phyloP scores from a whole-genome alignment of 2,888 invertebrate genomes.

The Hydrotaea diabolus region DNA sequence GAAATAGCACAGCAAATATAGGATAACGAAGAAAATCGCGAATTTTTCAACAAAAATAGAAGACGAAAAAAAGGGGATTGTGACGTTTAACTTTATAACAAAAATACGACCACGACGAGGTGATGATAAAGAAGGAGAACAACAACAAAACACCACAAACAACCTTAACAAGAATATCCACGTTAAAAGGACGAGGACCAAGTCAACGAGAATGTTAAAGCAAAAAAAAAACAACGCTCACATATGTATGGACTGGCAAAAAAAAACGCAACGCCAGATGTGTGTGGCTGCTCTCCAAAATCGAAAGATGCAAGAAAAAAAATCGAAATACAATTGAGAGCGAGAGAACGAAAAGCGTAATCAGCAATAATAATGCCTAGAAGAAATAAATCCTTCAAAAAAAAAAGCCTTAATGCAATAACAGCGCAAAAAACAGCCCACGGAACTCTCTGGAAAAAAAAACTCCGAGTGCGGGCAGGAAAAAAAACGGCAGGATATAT shows the following conservation, averaged over 20 bases:
- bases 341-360: constrained; percentile 17
- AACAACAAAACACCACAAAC: not conserved
- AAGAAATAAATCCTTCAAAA: constrained; percentile 26
- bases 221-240: not conserved
- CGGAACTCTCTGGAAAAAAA: constrained; percentile 18
- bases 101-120: not conserved
- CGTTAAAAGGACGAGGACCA: not conserved
- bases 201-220: not conserved
- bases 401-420: constrained; percentile 3
- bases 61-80: not conserved
- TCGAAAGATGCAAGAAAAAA: not conserved
- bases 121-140: not conserved
- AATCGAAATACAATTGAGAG: constrained; percentile 1
- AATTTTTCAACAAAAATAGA: not conserved
- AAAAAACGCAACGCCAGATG: not conserved
- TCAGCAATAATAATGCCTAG: constrained; percentile 27
- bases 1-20: too few species aligned
- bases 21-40: not conserved
- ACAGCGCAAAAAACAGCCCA: constrained; percentile 2
- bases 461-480: not conserved
- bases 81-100: not conserved
- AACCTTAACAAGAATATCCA: not conserved
- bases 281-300: not conserved
- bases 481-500: not conserved
- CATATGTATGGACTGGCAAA: not conserved